Conservation (phyloP, 2,113 vertebrate genomes). For the Accipiter virgatus region DNA sequence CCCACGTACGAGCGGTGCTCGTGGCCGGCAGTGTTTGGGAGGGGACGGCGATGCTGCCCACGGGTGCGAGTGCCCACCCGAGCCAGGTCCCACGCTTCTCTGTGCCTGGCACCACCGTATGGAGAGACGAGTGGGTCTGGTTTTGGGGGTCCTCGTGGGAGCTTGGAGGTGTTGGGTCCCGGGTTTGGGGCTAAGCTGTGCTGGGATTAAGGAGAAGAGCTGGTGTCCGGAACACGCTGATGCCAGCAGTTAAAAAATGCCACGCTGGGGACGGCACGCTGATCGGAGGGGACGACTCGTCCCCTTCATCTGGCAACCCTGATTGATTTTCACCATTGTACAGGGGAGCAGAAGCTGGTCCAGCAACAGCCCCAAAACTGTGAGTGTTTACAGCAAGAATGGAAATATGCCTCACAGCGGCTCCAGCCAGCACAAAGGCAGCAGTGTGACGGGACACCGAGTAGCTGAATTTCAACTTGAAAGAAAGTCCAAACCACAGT, state of each 20-base stretch:
- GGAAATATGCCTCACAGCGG: not conserved
- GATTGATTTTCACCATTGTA: accelerated
- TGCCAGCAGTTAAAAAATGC: not conserved
- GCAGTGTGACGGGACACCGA: not conserved
- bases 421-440: not conserved
- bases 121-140: not conserved
- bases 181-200: not conserved
- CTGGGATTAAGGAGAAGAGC: not conserved
- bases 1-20: accelerated
- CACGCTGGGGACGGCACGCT: accelerated
- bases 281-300: not conserved
- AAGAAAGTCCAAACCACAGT: not conserved
- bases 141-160: not conserved
- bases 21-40: not conserved
- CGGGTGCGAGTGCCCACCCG: not conserved
- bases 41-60: accelerated
- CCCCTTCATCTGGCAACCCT: not conserved
- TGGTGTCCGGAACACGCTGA: accelerated
- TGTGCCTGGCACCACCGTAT: accelerated
- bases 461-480: not conserved
- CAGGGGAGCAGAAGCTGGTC: not conserved
- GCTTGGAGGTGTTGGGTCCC: not conserved
- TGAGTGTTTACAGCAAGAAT: not conserved
- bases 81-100: not conserved
- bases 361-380: not conserved